These are phyloP conservation scores for Steatocranus sp. DNA, from an alignment of 2,797 vertebrate genomes.

Conservation along the genomic window DNA sequence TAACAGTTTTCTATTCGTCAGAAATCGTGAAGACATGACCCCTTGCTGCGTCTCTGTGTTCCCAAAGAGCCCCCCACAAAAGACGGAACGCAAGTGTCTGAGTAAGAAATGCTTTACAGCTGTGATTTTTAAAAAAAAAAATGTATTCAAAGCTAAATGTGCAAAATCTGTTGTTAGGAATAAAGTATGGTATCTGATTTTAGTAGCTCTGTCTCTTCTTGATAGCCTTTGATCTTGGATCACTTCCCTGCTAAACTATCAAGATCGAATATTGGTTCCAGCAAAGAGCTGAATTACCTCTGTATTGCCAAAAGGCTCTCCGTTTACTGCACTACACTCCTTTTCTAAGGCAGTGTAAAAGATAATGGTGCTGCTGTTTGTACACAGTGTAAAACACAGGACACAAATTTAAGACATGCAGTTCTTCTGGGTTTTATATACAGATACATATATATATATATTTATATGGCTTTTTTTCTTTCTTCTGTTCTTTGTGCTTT, in stretches of 20 bases:
- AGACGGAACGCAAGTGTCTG: neutral
- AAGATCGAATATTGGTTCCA: neutral
- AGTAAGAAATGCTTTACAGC: neutral
- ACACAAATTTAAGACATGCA: neutral
- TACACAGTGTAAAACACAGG: neutral
- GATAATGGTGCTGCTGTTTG: too few species aligned
- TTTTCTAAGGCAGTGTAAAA: neutral
- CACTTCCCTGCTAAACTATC: neutral
- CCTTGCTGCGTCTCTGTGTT: neutral
- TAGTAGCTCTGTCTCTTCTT: neutral
- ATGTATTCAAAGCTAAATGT: neutral
- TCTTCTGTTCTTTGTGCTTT: neutral
- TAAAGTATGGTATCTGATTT: neutral
- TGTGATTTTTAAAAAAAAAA: neutral
- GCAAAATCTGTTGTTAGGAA: neutral
- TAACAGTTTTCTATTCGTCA: neutral
- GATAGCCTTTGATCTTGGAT: neutral
- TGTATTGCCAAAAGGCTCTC: neutral
- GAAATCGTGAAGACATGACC: neutral
- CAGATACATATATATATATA: neutral
- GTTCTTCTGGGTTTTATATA: neutral
- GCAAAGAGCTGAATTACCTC: neutral
- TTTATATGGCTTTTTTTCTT: neutral
- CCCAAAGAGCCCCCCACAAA: neutral
- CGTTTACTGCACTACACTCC: neutral